Base-by-base conservation (phyloP, 2,113 vertebrate genomes). In the Psophia crepitans region DNA sequence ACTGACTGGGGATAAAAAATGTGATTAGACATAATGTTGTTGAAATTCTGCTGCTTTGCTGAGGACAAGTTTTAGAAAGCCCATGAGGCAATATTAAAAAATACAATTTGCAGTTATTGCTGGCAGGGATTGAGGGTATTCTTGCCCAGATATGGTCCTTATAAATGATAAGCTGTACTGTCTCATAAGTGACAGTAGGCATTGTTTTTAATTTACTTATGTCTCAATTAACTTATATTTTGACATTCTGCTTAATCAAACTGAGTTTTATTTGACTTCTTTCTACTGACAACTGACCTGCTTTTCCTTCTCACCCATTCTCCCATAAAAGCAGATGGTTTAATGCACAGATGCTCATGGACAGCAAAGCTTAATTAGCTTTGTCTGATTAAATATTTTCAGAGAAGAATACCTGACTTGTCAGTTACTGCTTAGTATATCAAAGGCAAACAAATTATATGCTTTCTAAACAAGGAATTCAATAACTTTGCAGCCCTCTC, bases 311-410 rank as follows among this genome's bases (percentile, higher is more conserved):
- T 77, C 23, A 89, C 8, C 19, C 0, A 0, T 46, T 92, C 11
- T 22, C n/a, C 20, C 10, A 11, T 87, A 54, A 73, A 91, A 95
- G 48, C 93, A 96, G 82, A 96, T 89, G 93, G 71, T 30, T 96
- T 66, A 77, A 46, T 87, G 43, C 69, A 89, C 60, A 81, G 78
- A 86, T 85, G 83, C 80, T 93, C 28, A 33, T 4, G 39, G 57
- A 43, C 60, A 85, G 76, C 43, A 92, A 94, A 92, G 68, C 69
- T 86, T 58, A 94, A 96, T 91, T 91, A 95, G 39, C 48, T 95
- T 84, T 94, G 28, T 75, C 79, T 53, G 61, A 87, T 89, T 89
- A 81, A 92, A 89, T 89, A 71, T 94, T 96, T 95, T 85, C 61
- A 65, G 68, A 68, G 79, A 82, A 78, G 27, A 91, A 60, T 39